A percentile compares a stretch with the other conserved stretches of the same genome.
phyloP scores from a whole-genome alignment of 92 coral and sea anemone species.

The Blastomussa wellsi region DNA sequence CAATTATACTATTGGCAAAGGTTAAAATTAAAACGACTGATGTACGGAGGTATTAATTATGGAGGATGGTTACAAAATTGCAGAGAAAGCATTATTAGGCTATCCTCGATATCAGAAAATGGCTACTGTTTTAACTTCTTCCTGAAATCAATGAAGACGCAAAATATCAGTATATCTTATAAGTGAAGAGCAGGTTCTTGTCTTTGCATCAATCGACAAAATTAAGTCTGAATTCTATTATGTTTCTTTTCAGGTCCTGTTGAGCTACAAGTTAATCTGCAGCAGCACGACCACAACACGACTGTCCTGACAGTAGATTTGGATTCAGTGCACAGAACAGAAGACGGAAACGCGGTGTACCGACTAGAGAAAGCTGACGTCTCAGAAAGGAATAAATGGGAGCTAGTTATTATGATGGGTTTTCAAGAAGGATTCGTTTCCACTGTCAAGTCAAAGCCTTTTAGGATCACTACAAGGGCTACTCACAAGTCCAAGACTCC shows the following conservation, averaged over 20 bases:
- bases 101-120: neutral
- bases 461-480: slow-evolving; percentile 58
- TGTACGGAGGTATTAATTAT: neutral
- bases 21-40: neutral
- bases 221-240: neutral
- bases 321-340: slow-evolving; percentile 65
- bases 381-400: slow-evolving; percentile 61
- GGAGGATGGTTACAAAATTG: neutral
- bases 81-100: neutral
- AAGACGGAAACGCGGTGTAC: slow-evolving; percentile 58
- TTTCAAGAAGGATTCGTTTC: slow-evolving; percentile 53
- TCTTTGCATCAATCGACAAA: neutral
- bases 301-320: slow-evolving; percentile 71
- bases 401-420: slow-evolving; percentile 53
- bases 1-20: neutral
- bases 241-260: slow-evolving; percentile 54
- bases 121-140: neutral
- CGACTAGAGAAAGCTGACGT: slow-evolving; percentile 70
- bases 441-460: slow-evolving; percentile 66
- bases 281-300: slow-evolving; percentile 41
- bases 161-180: no score
- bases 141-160: no score
- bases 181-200: neutral
- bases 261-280: slow-evolving; percentile 44
- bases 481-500: slow-evolving; percentile 21